Percentiles rank a stretch among this genome's conserved stretches.
phyloP scores from a whole-genome alignment of 2,113 vertebrate genomes.

The Coryphaenoides rupestris region DNA sequence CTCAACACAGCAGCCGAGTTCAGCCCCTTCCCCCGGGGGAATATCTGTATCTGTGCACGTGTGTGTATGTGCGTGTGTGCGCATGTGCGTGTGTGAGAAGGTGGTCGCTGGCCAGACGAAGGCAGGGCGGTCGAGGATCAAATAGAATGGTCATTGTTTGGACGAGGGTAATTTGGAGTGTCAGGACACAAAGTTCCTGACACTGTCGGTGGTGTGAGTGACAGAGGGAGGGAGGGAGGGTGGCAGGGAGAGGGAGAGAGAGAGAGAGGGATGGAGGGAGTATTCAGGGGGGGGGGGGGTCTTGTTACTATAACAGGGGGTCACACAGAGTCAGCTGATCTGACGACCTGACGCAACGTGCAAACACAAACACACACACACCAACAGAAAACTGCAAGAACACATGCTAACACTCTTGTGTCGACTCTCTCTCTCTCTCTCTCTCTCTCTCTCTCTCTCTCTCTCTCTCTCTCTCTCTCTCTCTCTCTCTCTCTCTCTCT shows the following conservation, averaged over 20 bases:
- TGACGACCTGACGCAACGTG: conserved; percentile 50
- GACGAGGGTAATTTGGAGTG: conserved; percentile 60
- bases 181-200: conserved; percentile 49
- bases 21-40: too few relatives aligned
- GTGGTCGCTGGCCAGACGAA: conserved; percentile 55
- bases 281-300: conserved; percentile 33
- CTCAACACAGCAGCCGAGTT: too few relatives aligned
- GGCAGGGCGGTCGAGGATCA: conserved; percentile 60
- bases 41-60: background rate
- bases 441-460: too few relatives aligned
- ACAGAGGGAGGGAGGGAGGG: too few relatives aligned
- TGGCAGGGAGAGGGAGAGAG: background rate
- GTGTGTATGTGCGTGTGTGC: conserved; percentile 1
- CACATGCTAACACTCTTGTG: too few relatives aligned
- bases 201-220: conserved; percentile 20
- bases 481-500: background rate
- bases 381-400: background rate
- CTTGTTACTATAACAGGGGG: conserved; percentile 71
- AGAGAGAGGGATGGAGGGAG: background rate
- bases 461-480: background rate
- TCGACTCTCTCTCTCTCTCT: too few relatives aligned
- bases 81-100: background rate
- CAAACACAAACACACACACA: conserved; percentile 1
- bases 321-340: conserved; percentile 70
- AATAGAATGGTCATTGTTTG: conserved; percentile 70